Conservation (phyloP, 2,797 vertebrate species). For the Cichlasoma orientale region DNA sequence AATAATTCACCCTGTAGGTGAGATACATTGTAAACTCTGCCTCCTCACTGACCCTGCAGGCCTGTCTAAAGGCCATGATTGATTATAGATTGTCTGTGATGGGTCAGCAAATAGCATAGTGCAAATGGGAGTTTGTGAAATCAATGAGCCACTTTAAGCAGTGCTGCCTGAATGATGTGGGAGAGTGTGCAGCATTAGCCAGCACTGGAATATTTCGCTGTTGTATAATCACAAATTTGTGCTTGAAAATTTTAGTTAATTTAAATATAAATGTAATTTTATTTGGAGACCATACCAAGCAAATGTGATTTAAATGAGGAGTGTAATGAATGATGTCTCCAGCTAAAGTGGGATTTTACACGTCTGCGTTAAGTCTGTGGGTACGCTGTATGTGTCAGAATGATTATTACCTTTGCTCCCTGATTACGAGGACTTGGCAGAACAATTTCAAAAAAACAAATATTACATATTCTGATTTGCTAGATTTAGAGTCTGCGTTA, state of each 20-base stretch:
- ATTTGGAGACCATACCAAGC: neutral
- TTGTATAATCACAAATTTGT: neutral
- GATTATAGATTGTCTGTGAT: slow-evolving; percentile 27
- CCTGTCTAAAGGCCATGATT: slow-evolving; percentile 30
- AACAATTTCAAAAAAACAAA: no score
- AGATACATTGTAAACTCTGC: slow-evolving; percentile 5
- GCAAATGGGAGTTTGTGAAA: slow-evolving; percentile 3
- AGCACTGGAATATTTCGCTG: neutral
- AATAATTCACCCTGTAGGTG: slow-evolving; percentile 48
- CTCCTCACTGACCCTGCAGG: neutral
- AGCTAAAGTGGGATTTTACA: neutral
- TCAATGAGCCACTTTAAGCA: slow-evolving; percentile 14
- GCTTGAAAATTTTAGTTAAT: neutral
- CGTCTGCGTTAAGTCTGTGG: no score
- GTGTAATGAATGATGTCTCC: neutral
- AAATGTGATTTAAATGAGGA: neutral
- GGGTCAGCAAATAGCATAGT: slow-evolving; percentile 23
- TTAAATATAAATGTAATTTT: neutral
- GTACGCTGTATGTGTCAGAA: no score
- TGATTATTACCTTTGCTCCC: no score
- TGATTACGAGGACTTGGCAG: no score
- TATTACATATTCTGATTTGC: no score
- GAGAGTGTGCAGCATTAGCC: neutral
- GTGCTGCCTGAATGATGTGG: neutral
- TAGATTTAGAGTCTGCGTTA: no score